A percentile compares a stretch with the other conserved stretches of the same genome.
phyloP scores from a whole-genome alignment of 2,113 vertebrate species.

The Cyphomyrus discorhynchus region DNA sequence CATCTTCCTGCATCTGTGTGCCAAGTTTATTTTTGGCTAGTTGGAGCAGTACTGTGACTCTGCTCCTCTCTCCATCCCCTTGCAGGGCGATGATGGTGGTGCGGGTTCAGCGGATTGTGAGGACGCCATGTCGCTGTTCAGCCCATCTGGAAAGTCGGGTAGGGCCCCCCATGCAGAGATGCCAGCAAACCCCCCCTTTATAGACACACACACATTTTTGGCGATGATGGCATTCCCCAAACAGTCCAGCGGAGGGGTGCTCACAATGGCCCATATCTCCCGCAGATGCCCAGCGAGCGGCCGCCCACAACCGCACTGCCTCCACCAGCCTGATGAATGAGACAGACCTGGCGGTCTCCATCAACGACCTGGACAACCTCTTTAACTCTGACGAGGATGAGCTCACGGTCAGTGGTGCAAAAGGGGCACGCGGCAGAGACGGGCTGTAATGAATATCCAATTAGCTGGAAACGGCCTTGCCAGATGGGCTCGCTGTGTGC shows the following conservation, averaged over 20 bases:
- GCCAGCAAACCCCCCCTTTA: not conserved
- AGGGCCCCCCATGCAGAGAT: slow-evolving; percentile 20
- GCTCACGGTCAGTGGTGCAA: slow-evolving; percentile 71
- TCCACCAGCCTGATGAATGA: slow-evolving; percentile 91
- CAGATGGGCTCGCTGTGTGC: not conserved
- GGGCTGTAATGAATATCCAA: slow-evolving; percentile 19
- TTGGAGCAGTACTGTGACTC: not conserved
- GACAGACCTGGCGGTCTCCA: slow-evolving; percentile 88
- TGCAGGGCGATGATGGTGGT: slow-evolving; percentile 80
- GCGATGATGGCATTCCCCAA: not conserved
- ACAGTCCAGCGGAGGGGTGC: not conserved
- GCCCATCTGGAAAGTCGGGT: slow-evolving; percentile 65
- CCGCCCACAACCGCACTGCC: slow-evolving; percentile 77
- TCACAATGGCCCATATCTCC: not conserved
- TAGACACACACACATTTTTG: not conserved
- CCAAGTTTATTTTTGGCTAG: not conserved
- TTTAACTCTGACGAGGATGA: slow-evolving; percentile 99
- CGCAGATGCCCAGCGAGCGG: slow-evolving; percentile 73
- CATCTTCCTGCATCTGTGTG: not conserved
- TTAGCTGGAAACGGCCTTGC: slow-evolving; percentile 16
- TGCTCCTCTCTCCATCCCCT: slow-evolving; percentile 9
- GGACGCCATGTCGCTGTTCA: slow-evolving; percentile 69
- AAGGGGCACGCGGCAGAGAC: not conserved
- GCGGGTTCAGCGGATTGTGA: slow-evolving; percentile 75
- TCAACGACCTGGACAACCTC: slow-evolving; percentile 95